phyloP scores from a whole-genome alignment of 2,888 invertebrate species.

The Odontocolon sp. region DNA sequence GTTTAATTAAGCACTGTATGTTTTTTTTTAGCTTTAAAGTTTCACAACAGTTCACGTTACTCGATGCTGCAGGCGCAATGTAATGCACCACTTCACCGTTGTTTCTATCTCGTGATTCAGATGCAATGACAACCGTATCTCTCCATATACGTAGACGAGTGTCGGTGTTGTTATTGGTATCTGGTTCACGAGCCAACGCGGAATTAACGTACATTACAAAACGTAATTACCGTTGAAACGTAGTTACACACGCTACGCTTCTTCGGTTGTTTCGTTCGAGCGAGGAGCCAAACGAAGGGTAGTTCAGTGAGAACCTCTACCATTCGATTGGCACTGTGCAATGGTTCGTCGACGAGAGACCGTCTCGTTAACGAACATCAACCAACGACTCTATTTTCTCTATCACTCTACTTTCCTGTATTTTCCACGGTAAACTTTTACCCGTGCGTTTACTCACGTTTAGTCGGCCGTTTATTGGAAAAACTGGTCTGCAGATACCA shows the following conservation, averaged over 20 bases:
- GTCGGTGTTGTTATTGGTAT: neutral
- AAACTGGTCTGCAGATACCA: constrained; percentile 6
- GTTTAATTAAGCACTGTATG: too few species aligned
- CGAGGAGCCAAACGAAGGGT: neutral
- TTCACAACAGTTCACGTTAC: too few species aligned
- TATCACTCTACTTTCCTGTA: neutral
- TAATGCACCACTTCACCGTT: neutral
- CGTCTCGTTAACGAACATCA: constrained; percentile 44
- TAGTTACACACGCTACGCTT: constrained; percentile 36
- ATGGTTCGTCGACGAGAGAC: constrained; percentile 50
- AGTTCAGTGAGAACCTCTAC: constrained; percentile 12
- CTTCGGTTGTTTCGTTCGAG: constrained; percentile 37
- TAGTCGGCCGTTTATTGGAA: constrained; percentile 4
- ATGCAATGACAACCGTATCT: neutral
- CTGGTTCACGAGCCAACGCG: constrained; percentile 4
- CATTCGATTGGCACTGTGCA: constrained; percentile 49
- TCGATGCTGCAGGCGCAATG: neutral
- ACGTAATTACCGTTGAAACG: constrained; percentile 48
- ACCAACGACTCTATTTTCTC: constrained; percentile 19
- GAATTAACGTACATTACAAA: constrained; percentile 31
- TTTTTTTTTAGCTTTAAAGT: neutral
- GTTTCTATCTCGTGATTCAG: neutral
- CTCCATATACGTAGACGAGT: neutral
- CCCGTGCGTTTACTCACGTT: constrained; percentile 17
- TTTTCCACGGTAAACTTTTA: constrained; percentile 15